phyloP scores from a whole-genome alignment of 2,113 vertebrate genomes.

The Ranitomeya imitator region DNA sequence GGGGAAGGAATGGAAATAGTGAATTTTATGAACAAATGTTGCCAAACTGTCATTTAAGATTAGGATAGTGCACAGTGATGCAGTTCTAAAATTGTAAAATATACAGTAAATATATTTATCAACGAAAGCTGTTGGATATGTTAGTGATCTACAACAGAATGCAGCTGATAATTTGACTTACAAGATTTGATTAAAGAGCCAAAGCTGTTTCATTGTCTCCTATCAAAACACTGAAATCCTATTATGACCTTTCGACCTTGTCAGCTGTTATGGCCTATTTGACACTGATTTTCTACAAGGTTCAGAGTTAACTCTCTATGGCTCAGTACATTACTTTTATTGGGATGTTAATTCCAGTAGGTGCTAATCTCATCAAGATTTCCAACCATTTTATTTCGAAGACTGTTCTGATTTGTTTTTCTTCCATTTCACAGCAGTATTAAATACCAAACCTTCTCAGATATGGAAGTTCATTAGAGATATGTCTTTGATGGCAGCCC shows the following conservation, averaged over 20 bases:
- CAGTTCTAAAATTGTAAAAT: constrained; percentile 65
- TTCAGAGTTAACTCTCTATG: constrained; percentile 79
- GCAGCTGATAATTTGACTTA: constrained; percentile 49
- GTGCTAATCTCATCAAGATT: constrained; percentile 92
- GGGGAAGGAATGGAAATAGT: constrained; percentile 65
- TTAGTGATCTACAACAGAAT: constrained; percentile 62
- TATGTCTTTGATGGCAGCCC: constrained; percentile 99
- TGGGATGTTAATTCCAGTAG: constrained; percentile 80
- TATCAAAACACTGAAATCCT: constrained; percentile 62
- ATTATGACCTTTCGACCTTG: constrained; percentile 74
- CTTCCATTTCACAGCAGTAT: constrained; percentile 91
- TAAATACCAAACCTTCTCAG: constrained; percentile 93
- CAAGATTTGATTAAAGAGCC: constrained; percentile 56
- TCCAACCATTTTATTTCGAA: constrained; percentile 80
- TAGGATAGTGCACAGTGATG: constrained; percentile 66
- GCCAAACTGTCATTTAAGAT: constrained; percentile 71
- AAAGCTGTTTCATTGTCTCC: constrained; percentile 57
- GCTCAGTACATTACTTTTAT: constrained; percentile 78
- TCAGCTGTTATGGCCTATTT: constrained; percentile 71
- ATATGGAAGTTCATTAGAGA: constrained; percentile 99
- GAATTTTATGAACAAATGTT: constrained; percentile 73
- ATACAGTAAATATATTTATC: constrained; percentile 57
- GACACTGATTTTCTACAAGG: constrained; percentile 74
- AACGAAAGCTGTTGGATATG: constrained; percentile 53
- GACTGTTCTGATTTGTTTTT: constrained; percentile 89